A percentile compares a stretch with the other conserved stretches of the same genome.
Evolutionary conservation across 2,797 vertebrate genomes (phyloP).

Genomic region (Acrocephalus scirpaceus): DNA sequence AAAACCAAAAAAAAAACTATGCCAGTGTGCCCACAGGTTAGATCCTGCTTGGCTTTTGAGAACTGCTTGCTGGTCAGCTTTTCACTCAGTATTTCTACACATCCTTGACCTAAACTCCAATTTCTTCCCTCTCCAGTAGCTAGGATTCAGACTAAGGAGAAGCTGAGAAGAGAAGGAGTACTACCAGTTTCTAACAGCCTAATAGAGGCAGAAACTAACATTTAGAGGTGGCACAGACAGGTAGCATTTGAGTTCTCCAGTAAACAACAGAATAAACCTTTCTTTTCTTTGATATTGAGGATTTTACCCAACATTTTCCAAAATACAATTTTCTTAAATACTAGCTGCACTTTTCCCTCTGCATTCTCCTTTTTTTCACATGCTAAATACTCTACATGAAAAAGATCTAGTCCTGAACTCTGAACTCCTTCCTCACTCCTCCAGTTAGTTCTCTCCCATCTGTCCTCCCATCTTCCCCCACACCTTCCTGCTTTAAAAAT

Average conservation of each 20-base stretch:
- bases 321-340: not conserved
- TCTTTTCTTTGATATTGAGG: not conserved
- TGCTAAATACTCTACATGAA: not conserved
- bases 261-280: not conserved
- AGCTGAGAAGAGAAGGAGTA: not conserved
- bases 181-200: not conserved
- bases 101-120: not conserved
- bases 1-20: not conserved
- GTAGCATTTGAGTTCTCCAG: not conserved
- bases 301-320: not conserved
- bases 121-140: not conserved
- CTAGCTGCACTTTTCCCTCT: not conserved
- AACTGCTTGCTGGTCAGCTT: not conserved
- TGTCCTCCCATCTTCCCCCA: too few species aligned
- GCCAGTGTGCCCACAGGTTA: too few species aligned
- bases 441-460: not conserved
- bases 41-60: not conserved
- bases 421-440: not conserved
- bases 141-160: not conserved
- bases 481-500: not conserved
- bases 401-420: not conserved
- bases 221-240: not conserved
- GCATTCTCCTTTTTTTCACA: not conserved
- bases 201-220: not conserved
- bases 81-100: not conserved